Conservation (phyloP, 2,797 vertebrate genomes). For the Thripadectes ignobilis region DNA sequence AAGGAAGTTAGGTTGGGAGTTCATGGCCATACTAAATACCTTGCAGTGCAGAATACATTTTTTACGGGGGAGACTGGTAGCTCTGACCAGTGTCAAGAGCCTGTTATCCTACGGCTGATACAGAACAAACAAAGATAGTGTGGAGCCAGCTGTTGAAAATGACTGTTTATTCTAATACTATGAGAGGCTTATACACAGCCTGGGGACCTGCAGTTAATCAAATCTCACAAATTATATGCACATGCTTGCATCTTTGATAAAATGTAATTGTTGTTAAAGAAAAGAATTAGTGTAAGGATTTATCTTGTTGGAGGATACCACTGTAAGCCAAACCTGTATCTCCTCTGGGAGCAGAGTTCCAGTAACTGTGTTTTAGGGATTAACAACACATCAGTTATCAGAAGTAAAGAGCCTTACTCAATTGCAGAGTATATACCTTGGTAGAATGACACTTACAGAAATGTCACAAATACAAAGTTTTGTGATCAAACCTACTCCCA, state of each 20-base stretch:
- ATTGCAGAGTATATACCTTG: not conserved
- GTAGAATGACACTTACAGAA: not conserved
- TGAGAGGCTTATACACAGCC: not conserved
- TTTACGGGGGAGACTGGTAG: not conserved
- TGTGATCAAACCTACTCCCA: not conserved
- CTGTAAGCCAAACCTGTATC: not conserved
- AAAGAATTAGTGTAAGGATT: not conserved
- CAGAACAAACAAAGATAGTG: not conserved
- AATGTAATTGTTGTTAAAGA: not conserved
- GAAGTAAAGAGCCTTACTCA: not conserved
- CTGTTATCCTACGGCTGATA: not conserved
- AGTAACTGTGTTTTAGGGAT: not conserved
- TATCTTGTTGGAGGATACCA: not conserved
- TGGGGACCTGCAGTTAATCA: not conserved
- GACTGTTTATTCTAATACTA: not conserved
- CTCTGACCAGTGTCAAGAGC: not conserved
- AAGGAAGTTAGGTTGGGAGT: not conserved
- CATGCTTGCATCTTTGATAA: not conserved
- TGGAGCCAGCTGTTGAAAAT: not conserved
- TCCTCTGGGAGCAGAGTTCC: not conserved
- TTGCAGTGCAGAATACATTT: not conserved
- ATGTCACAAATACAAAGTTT: not conserved
- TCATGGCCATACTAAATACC: not conserved
- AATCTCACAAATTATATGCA: not conserved
- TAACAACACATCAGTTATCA: slow-evolving; percentile 19